Evolutionary conservation across 2,113 vertebrate species (phyloP), one percentile per base, ranked within the genome.

Genomic region (Eclectus roratus): DNA sequence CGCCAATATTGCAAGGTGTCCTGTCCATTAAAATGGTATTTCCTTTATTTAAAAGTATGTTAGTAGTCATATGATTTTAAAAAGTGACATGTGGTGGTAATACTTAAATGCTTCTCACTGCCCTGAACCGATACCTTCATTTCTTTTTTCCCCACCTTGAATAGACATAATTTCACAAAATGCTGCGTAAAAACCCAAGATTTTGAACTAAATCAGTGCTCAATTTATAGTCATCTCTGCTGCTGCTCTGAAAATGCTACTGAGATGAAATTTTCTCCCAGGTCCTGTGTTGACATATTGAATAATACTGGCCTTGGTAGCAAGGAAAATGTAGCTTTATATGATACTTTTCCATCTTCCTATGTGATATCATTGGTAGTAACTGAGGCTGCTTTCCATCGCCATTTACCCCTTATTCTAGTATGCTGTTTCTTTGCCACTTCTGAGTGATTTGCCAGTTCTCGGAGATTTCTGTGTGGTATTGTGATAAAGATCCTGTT

Each of bases 121-220:
- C 24, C 88, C 33, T 37, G n/a, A 82, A 55, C 11, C 17, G 17
- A 64, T 31, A 55, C 3, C 15, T 47, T 56, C 1, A 2, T 17
- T 37, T 56, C 33, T n/a, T 25, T 7, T 1, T 1, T 3, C 3
- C 7, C 9, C 1, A 5, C 39, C 17, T 74, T 88, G 44, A 71
- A 83, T 28, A 76, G 46, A 25, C 33, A 74, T 41, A 35, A 47
- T 12, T n/a, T 69, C 56, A 43, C 2, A 19, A 65, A 93, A 50
- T 33, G 81, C 33, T 53, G 13, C 21, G 31, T 21, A 29, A 74
- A 83, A 53, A 2, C 3, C 2, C 10, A 18, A 46, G 19, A 33
- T 55, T 37, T 64, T 49, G 52, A 74, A 74, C 65, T 43, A 76
- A 58, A 84, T 58, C 31, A 13, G 35, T 21, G 33, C 3, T 7